Percentiles rank a stretch among this genome's conserved stretches.
Conservation (phyloP, 92 coral and sea anemone species). For the Metridium senile region DNA sequence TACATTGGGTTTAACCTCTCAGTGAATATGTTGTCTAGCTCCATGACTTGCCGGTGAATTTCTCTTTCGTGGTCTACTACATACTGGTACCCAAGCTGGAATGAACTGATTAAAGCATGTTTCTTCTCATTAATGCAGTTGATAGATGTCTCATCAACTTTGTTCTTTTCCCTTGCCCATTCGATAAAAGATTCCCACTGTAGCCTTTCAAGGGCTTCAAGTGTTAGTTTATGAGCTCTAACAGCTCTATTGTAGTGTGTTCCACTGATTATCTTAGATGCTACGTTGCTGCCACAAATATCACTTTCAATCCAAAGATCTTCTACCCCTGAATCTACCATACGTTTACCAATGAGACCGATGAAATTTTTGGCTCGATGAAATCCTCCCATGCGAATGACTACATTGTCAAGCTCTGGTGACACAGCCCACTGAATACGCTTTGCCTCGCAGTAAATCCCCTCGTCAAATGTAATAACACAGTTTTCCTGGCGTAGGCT, state of each 20-base stretch:
- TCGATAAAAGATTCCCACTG: conserved; percentile 24
- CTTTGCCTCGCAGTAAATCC: conserved; percentile 25
- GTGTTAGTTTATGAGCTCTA: conserved; percentile 25
- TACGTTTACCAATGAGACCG: conserved; percentile 19
- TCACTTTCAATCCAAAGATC: conserved; percentile 36
- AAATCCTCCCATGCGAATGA: conserved; percentile 32
- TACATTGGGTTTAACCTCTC: not conserved
- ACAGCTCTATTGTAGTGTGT: conserved; percentile 44
- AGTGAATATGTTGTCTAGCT: not conserved
- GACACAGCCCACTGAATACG: conserved; percentile 33
- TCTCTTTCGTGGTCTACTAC: conserved; percentile 2
- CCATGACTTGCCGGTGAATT: conserved; percentile 17
- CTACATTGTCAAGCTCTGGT: conserved; percentile 16
- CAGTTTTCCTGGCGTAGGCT: conserved; percentile 15
- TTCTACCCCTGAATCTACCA: conserved; percentile 18
- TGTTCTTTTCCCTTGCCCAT: conserved; percentile 12
- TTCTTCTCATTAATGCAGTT: conserved; percentile 1
- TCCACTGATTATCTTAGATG: conserved; percentile 19
- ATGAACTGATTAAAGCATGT: not conserved
- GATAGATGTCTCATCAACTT: not conserved
- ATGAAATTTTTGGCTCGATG: conserved; percentile 25
- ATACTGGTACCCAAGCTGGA: conserved; percentile 6
- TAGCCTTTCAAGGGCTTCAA: conserved; percentile 29
- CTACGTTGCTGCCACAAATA: conserved; percentile 22
- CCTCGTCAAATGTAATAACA: conserved; percentile 25